These are phyloP conservation scores for Ammodytes dubius DNA, from an alignment of 2,113 vertebrate species.

Conservation along the genomic window DNA sequence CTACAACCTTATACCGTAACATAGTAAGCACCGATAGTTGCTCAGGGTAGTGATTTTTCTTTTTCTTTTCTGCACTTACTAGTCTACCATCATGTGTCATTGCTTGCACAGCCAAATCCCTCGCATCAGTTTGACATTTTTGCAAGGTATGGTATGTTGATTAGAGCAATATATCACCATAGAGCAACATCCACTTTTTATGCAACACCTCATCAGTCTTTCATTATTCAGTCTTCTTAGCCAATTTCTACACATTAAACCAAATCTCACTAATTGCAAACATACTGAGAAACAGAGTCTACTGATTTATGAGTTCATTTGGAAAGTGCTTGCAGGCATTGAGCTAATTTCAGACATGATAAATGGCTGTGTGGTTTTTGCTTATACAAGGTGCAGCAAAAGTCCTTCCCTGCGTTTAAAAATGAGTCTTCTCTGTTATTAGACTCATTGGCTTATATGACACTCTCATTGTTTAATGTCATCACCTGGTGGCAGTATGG, in stretches of 20 bases:
- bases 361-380: slow-evolving; percentile 6
- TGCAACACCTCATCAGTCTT: background rate
- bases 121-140: background rate
- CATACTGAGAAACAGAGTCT: background rate
- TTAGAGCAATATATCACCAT: background rate
- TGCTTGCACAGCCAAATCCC: background rate
- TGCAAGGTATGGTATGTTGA: background rate
- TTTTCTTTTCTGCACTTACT: background rate
- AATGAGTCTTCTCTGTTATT: background rate
- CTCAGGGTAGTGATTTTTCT: background rate
- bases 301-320: slow-evolving; percentile 5
- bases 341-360: background rate
- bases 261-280: background rate
- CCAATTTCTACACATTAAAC: background rate
- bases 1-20: background rate
- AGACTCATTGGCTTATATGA: background rate
- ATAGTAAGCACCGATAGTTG: background rate
- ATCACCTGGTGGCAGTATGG: slow-evolving; percentile 56
- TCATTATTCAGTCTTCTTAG: background rate
- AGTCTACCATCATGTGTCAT: background rate
- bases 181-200: background rate
- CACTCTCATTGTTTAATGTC: background rate
- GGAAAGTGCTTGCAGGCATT: background rate
- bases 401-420: background rate
- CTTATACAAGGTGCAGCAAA: background rate